Base-by-base conservation (phyloP, 2,797 vertebrate genomes). In the Paedocypris micromegethes region DNA sequence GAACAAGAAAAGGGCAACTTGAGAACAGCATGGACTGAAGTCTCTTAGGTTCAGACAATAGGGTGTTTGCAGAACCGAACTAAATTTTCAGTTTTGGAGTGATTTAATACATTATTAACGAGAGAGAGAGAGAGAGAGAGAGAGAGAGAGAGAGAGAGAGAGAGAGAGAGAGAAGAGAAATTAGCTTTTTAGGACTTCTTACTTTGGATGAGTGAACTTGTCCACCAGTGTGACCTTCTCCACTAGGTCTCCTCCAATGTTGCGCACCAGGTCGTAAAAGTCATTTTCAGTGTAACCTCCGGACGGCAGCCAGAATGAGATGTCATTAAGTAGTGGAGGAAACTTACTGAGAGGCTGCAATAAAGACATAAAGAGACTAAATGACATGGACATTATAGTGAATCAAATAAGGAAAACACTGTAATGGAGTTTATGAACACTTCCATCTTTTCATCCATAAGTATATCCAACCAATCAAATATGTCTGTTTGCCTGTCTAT, bases 231-330 rank as follows among this genome's bases (percentile, higher is more conserved):
- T 79, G 49, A 98, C 90, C 49, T 91, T 91, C 87, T 98, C 94
- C 80, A 98, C 92, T 75, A 98, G 72, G 76, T 98, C 94, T 82
- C 93, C 94, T 50, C 90, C 94, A 3, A 94, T 3, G 8, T 77
- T 91, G 59, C 95, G 90, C 5, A 93, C 93, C 78, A 98, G 86
- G 65, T 98, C 96, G 67, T 93, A 97, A 87, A 98, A 98, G 83
- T 98, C 96, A 0, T 93, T 97, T 75, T 91, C 78, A 0, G 79
- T 74, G 82, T 93, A 96, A 6, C 80, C 82, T 62, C 86, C 87
- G 1, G 83, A 77, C n/a, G 96, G 93, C 62, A 98, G 83, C 96
- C 96, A 98, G 83, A 98, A 98, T 53, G 94, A 95, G 80, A 98
- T 95, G 85, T 98, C 92, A n/a, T 97, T 98, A 79, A 84, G 81